A percentile compares a stretch with the other conserved stretches of the same genome.
These are phyloP conservation scores for Lithophane semibrunnea DNA, from an alignment of 2,888 invertebrate species.

Conservation along the genomic window DNA sequence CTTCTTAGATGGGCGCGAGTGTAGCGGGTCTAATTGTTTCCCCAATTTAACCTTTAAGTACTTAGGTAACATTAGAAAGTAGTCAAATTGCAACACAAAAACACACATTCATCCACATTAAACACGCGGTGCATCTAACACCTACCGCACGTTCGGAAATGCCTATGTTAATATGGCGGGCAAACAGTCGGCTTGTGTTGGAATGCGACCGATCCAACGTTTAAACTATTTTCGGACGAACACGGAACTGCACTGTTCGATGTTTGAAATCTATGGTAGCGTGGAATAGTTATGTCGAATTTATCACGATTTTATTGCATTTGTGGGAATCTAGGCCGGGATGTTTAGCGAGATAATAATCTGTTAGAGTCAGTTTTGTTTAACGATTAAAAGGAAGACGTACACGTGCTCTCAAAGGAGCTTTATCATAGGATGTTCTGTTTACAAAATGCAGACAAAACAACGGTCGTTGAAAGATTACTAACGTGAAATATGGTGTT, in stretches of 20 bases:
- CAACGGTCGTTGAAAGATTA: background rate
- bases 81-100: slow-evolving; percentile 59
- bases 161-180: slow-evolving; percentile 74
- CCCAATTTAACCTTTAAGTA: slow-evolving; percentile 26
- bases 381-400: slow-evolving; percentile 39
- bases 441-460: slow-evolving; percentile 21
- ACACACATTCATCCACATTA: slow-evolving; percentile 58
- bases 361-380: slow-evolving; percentile 51
- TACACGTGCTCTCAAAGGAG: slow-evolving; percentile 25
- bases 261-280: slow-evolving; percentile 64
- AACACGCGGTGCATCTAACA: slow-evolving; percentile 58
- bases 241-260: slow-evolving; percentile 78
- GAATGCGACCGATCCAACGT: slow-evolving; percentile 79
- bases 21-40: slow-evolving; percentile 26
- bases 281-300: slow-evolving; percentile 68
- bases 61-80: slow-evolving; percentile 45
- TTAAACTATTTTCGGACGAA: slow-evolving; percentile 83
- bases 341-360: slow-evolving; percentile 53
- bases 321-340: slow-evolving; percentile 56
- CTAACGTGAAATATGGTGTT: background rate
- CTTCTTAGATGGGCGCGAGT: no score
- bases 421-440: background rate
- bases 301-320: slow-evolving; percentile 65
- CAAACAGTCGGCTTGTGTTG: slow-evolving; percentile 74
- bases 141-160: slow-evolving; percentile 67